These are phyloP conservation scores for Candoia aspera DNA, from an alignment of 2,113 vertebrate genomes.

Conservation along the genomic window DNA sequence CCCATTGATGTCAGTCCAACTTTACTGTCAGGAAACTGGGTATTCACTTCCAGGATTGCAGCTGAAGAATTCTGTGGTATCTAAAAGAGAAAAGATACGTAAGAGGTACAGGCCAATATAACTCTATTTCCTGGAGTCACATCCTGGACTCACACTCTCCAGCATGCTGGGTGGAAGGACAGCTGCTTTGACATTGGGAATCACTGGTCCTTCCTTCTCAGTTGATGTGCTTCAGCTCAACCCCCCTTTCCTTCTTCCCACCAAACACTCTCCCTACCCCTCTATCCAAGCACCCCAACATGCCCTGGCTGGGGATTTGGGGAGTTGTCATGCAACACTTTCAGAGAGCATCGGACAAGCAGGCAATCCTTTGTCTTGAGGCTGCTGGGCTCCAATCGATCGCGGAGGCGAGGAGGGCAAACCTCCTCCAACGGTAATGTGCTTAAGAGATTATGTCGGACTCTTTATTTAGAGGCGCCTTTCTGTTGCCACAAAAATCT, in stretches of 20 bases:
- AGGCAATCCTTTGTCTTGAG: neutral
- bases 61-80: neutral
- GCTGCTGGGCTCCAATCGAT: neutral
- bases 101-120: neutral
- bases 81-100: neutral
- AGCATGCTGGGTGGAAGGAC: neutral
- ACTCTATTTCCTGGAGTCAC: neutral
- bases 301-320: neutral
- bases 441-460: neutral
- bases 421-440: neutral
- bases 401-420: neutral
- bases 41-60: neutral
- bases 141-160: neutral
- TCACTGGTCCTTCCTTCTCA: neutral
- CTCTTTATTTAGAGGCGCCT: neutral
- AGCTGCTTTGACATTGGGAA: neutral
- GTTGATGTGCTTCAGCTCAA: neutral
- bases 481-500: neutral
- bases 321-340: neutral
- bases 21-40: neutral
- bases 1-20: neutral
- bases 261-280: neutral
- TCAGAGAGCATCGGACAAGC: neutral
- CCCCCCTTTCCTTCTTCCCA: neutral
- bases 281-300: neutral